Conservation (phyloP, 2,113 vertebrate genomes). For the Pluvialis apricaria region DNA sequence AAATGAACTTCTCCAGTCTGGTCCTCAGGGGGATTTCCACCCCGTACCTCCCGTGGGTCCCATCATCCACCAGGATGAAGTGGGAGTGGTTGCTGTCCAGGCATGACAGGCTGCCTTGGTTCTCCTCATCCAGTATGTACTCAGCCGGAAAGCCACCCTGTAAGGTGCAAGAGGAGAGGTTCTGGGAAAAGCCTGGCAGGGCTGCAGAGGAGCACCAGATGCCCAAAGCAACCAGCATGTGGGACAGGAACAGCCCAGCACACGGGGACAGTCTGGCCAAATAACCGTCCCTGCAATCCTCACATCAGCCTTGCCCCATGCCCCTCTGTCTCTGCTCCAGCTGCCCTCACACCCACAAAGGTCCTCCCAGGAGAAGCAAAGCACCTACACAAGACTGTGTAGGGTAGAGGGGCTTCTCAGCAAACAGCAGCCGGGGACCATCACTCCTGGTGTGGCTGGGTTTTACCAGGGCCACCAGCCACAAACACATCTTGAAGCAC, state of each 20-base stretch:
- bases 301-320: not conserved
- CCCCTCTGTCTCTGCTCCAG: not conserved
- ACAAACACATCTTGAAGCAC: not conserved
- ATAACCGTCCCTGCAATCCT: not conserved
- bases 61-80: slow-evolving; percentile 94
- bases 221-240: not conserved
- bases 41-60: slow-evolving; percentile 85
- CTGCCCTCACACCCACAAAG: not conserved
- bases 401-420: not conserved
- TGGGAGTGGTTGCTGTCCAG: slow-evolving; percentile 94
- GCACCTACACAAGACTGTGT: not conserved
- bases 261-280: not conserved
- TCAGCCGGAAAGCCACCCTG: slow-evolving; percentile 87
- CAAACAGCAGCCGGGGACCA: not conserved
- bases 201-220: not conserved
- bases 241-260: not conserved
- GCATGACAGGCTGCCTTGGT: slow-evolving; percentile 84
- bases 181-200: not conserved
- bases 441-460: not conserved
- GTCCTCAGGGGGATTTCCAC: slow-evolving; percentile 85
- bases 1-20: slow-evolving; percentile 88
- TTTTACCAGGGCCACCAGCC: not conserved
- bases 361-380: not conserved
- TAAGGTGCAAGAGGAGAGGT: not conserved
- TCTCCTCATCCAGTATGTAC: slow-evolving; percentile 82